phyloP scores from a whole-genome alignment of 2,797 vertebrate species.

The Masticophis lateralis region DNA sequence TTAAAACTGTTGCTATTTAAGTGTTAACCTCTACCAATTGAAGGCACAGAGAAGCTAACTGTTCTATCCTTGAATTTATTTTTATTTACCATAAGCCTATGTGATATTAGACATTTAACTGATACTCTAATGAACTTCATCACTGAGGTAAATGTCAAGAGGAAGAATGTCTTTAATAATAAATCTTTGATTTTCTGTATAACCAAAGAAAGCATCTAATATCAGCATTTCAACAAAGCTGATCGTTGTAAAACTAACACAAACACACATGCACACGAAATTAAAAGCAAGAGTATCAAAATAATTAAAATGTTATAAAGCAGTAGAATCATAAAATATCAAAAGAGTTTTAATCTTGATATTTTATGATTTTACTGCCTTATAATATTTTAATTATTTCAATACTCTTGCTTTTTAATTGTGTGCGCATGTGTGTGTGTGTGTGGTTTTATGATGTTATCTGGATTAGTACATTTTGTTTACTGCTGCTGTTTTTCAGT shows the following conservation, averaged over 20 bases:
- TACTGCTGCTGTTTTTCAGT: not conserved
- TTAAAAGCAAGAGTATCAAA: not conserved
- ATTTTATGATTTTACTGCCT: not conserved
- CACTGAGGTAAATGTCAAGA: not conserved
- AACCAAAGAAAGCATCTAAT: not conserved
- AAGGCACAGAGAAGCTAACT: not conserved
- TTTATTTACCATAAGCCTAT: not conserved
- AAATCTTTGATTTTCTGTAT: not conserved
- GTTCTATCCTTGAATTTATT: not conserved
- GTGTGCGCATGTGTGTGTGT: not conserved
- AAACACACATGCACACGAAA: not conserved
- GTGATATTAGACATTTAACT: not conserved
- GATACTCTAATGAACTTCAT: not conserved
- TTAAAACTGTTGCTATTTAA: not conserved
- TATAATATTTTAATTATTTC: not conserved
- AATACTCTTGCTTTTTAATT: not conserved
- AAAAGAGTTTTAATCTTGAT: not conserved
- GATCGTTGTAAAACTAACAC: not conserved
- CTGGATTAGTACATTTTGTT: not conserved
- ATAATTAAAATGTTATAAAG: not conserved
- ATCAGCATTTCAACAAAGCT: not conserved
- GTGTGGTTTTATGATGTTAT: not conserved
- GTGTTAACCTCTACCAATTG: not conserved
- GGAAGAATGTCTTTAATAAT: too few species aligned
- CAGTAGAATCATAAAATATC: not conserved